Evolutionary conservation across 2,888 invertebrate genomes (phyloP), one percentile per base, ranked within the genome.

Genomic region (Polietes domitor): DNA sequence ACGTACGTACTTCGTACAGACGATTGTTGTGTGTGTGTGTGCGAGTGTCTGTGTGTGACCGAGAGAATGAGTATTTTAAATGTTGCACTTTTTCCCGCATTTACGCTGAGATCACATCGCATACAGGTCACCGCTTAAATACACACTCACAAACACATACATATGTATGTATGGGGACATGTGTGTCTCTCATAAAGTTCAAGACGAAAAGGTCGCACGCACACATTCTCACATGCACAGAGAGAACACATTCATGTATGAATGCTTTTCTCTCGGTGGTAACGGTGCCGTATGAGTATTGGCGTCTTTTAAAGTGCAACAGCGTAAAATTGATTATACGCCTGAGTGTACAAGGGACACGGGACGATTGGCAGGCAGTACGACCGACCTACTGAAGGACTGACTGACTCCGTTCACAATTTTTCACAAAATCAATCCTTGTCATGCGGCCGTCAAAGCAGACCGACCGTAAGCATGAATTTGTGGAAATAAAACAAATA

Each of bases 291-390:
- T 68, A 43, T 68, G 37, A 68, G 43, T 41, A 15, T 19, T 41
- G 68, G 41, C 61, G 61, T 28, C 58, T 26, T 58, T 24, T 58
- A 58, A 37, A 12, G 26, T 61, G 28, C 61, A 61, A 61, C n/a
- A 61, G n/a, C 32, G 65, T 37, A 41, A 65, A 65, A 65, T 65
- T 65, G 65, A 65, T 65, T 65, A 65, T 65, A 65, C 65, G 65
- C 65, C 37, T 41, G 65, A 65, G 65, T 65, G 65, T 65, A 37
- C 65, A 1, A 41, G 1, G 12, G 41, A 58, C n/a, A 10, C 24
- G 15, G 53, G 3, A 10, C 19, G 19, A 50, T 17, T 50, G 50
- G 17, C 3, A 47, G 32, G n/a, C 37, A 12, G 7, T 12, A 37
- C 9, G 37, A 37, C 10, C 12, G 37, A 37, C 37, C 1, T 7